Evolutionary conservation across 2,888 invertebrate genomes (phyloP), one percentile per base, ranked within the genome.

Genomic region (Xanthorhoe designata): DNA sequence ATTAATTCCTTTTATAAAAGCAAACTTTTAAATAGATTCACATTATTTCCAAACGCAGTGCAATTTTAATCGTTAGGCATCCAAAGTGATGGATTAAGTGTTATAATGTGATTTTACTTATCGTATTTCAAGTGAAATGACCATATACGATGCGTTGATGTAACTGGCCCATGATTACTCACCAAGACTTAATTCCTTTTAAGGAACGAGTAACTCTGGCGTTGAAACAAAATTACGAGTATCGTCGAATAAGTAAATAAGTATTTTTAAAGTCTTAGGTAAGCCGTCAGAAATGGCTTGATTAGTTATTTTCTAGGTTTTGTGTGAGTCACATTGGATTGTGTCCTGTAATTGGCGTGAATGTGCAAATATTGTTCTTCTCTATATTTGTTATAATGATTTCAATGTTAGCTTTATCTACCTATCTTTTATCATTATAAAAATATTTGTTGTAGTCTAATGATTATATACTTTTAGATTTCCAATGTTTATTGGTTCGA

Each of bases 401-500:
- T 60, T 49, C 13, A 29, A 24, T 54, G 17, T 49, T 32, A 7
- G 32, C 32, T 32, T 58, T 50, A 13, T 19, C 15, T 32, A 47
- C 50, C 53, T 62, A 49, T 18, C 49, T 32, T 3, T 35, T 35
- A 32, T 42, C 2, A 47, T 19, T 13, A n/a, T 57, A 29, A 62
- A 24, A 32, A 51, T 19, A 38, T 29, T 32, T 52, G 60, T 32
- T 47, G 56, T 60, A 54, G 18, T 59, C 38, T 42, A 51, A 51
- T 51, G 18, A 63, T 51, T 29, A 17, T 15, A 42, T 50, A 47
- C 61, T 70, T 74, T 72, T 65, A 91, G 91, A 91, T 89, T 72
- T 72, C 83, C 58, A 84, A 87, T 72, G 69, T 83, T 52, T 90
- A 88, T 82, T 90, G 91, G 92, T 91, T 91, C 80, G 91, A 90